Base-by-base conservation (phyloP, 1,140 invertebrate species). In the Rhopalosiphum padi region DNA sequence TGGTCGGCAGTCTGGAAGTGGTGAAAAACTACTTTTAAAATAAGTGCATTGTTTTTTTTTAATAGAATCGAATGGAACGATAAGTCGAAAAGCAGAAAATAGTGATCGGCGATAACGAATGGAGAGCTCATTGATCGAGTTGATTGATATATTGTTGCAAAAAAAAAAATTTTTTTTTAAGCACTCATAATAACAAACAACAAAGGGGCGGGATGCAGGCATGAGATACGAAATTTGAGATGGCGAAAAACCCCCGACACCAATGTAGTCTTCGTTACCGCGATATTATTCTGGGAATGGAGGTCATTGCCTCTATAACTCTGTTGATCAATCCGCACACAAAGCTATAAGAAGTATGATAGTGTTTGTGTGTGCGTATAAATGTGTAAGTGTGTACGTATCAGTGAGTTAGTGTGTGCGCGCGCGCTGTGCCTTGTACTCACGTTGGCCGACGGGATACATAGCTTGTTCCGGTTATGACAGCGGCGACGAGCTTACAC, bases 371-470 rank as follows among this genome's bases (percentile, higher is more conserved):
- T 21, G 89, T n/a, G 37, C 43, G 82, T 77, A 15, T 68, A 18
- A 30, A 30, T 86, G 30, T 37, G 60, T 68, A 5, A n/a, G 60
- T 30, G 30, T 18, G 88, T 41, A 25, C 7, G 53, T 68, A 51
- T 18, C 15, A 51, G 25, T 9, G 37, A 43, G 35, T n/a, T 51
- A 18, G 30, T n/a, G 30, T 68, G 60, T 55, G 43, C 18, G 60
- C 60, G 60, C 60, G 60, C 60, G 60, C n/a, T 77, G 15, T 77
- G 60, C n/a, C 60, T 22, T 93, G 91, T 93, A 96, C 96, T 96
- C 95, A 96, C 96, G 96, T 95, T 96, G 96, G 94, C 95, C 95
- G 94, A 96, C 96, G 94, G 96, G 96, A 96, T 96, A 96, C 96
- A 96, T 96, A 94, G 15, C 46, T 86, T 48, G 77, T 94, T 92